phyloP scores from a whole-genome alignment of 2,888 invertebrate species.

The Flexamia atlantica region DNA sequence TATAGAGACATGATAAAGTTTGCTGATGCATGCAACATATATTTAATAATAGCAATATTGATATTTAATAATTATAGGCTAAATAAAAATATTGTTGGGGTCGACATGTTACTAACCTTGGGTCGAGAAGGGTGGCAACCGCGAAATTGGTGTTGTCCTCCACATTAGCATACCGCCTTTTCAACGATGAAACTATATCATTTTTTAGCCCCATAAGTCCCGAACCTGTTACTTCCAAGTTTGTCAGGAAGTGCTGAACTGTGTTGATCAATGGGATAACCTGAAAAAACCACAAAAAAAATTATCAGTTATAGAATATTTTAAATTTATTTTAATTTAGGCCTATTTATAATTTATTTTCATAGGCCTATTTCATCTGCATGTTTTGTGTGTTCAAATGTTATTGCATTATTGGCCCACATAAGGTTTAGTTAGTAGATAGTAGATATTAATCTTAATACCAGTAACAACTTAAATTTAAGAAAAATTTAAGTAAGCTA shows the following conservation, averaged over 20 bases:
- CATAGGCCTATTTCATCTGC: too few relatives aligned
- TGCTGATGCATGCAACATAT: not conserved
- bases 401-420: too few relatives aligned
- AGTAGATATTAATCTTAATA: too few relatives aligned
- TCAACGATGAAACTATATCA: conserved; percentile 33
- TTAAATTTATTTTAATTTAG: too few relatives aligned
- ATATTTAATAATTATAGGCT: not conserved
- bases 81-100: too few relatives aligned
- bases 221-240: conserved; percentile 14
- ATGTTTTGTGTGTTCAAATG: too few relatives aligned
- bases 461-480: too few relatives aligned
- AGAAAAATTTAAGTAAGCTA: too few relatives aligned
- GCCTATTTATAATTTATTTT: too few relatives aligned
- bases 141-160: conserved; percentile 10
- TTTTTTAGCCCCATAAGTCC: conserved; percentile 42
- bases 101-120: not conserved
- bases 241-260: not conserved
- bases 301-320: too few relatives aligned
- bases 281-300: not conserved
- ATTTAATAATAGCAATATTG: not conserved
- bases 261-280: not conserved
- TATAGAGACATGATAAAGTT: too few relatives aligned
- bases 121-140: conserved; percentile 32
- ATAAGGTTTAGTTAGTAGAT: too few relatives aligned
- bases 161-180: conserved; percentile 11